phyloP scores from a whole-genome alignment of 2,797 vertebrate genomes.

The Esox masquinongy region DNA sequence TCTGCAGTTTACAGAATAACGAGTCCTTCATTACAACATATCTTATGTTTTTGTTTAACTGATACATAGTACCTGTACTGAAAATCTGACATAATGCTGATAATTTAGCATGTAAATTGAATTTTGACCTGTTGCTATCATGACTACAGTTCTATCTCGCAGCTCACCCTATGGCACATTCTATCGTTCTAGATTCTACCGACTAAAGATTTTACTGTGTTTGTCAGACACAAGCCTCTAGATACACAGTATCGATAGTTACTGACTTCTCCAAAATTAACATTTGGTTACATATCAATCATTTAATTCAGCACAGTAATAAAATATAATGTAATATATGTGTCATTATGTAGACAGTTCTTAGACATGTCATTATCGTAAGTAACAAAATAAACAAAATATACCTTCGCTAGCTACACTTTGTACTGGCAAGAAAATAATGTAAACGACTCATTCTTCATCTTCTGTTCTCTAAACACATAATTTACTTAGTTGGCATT shows the following conservation, averaged over 20 bases:
- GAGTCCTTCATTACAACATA: constrained; percentile 34
- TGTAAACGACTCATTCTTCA: constrained; percentile 56
- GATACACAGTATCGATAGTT: constrained; percentile 51
- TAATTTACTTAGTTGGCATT: constrained; percentile 64
- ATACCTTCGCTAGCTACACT: constrained; percentile 13
- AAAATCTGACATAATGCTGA: constrained; percentile 10
- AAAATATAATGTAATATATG: constrained; percentile 12
- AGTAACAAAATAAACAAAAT: constrained; percentile 29
- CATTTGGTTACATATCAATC: constrained; percentile 29
- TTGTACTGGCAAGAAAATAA: constrained; percentile 36
- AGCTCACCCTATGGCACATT: constrained; percentile 6
- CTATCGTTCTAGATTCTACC: constrained; percentile 8
- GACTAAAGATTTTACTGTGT: constrained; percentile 9
- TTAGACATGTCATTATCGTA: constrained; percentile 20
- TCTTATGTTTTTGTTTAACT: constrained; percentile 29
- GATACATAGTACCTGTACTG: constrained; percentile 25
- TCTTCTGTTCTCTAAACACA: constrained; percentile 46
- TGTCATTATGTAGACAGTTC: constrained; percentile 5
- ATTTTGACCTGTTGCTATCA: constrained; percentile 20
- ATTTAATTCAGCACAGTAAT: constrained; percentile 21
- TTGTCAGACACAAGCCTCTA: constrained; percentile 34
- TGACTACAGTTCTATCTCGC: constrained; percentile 18
- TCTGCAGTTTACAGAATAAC: constrained; percentile 46
- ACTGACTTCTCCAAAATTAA: constrained; percentile 40
- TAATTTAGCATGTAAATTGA: constrained; percentile 24